Percentiles rank a stretch among this genome's conserved stretches.
Conservation (phyloP, 35 echinoderm and acorn worm genomes). For the Stichopus chloronotus region DNA sequence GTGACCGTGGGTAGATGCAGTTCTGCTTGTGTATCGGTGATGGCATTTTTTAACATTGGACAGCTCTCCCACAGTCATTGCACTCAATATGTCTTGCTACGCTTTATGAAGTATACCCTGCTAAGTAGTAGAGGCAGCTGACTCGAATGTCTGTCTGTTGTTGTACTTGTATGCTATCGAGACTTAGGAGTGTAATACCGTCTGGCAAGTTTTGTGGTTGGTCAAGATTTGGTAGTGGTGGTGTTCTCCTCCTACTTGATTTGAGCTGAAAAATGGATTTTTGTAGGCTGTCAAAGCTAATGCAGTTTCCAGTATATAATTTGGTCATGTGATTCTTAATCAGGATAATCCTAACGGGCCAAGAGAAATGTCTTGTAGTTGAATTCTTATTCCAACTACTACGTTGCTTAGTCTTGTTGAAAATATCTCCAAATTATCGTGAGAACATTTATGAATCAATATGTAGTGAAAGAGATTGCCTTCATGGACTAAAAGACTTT, state of each 20-base stretch:
- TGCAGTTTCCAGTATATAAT: not conserved
- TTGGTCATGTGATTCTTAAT: not conserved
- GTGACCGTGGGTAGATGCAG: not conserved
- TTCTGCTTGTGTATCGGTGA: not conserved
- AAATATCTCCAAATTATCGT: conserved; percentile 36
- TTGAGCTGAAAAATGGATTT: conserved; percentile 31
- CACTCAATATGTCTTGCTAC: not conserved
- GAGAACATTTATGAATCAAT: not conserved
- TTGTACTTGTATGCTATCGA: not conserved
- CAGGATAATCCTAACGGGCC: conserved; percentile 18
- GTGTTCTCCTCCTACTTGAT: not conserved
- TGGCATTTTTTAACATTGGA: not conserved
- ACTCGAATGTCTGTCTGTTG: conserved; percentile 11
- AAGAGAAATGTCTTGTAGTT: conserved; percentile 27
- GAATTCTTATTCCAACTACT: conserved; percentile 44
- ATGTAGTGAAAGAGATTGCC: too few relatives aligned
- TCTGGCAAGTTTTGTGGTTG: not conserved
- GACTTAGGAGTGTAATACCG: not conserved
- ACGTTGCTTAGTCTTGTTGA: conserved; percentile 34
- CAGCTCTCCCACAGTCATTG: not conserved
- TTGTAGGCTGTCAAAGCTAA: conserved; percentile 40
- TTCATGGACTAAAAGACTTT: not conserved
- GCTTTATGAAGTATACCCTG: conserved; percentile 24
- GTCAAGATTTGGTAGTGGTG: not conserved
- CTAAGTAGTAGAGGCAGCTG: conserved; percentile 19